Evolutionary conservation across 2,113 vertebrate genomes (phyloP).

Genomic region (Cephalophus harveyi): DNA sequence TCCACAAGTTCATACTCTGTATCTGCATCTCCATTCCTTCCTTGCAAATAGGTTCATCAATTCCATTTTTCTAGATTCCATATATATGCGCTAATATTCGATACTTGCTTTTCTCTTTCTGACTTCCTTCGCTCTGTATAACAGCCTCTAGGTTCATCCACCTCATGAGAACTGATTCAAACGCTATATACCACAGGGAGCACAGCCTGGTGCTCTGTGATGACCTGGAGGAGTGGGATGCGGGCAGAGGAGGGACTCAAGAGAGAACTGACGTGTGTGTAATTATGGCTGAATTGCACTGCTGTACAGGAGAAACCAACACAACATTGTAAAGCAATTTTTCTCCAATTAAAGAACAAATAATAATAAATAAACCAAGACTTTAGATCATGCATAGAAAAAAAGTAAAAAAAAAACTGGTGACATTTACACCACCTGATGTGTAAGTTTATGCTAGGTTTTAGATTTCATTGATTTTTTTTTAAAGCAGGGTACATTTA

Average conservation of each 20-base stretch:
- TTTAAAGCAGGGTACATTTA: background rate
- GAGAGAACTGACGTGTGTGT: background rate
- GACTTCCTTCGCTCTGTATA: background rate
- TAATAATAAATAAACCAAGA: background rate
- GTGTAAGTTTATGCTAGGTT: background rate
- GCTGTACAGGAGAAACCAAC: background rate
- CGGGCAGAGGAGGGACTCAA: background rate
- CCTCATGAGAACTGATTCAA: background rate
- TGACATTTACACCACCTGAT: background rate
- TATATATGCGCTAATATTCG: background rate
- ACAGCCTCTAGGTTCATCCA: background rate
- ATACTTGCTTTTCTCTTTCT: background rate
- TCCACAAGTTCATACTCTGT: background rate
- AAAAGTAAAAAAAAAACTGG: background rate
- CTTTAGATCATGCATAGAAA: background rate
- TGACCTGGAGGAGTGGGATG: background rate
- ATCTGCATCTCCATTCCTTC: background rate
- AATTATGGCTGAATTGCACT: background rate
- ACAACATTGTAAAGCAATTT: background rate
- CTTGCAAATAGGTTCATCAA: background rate
- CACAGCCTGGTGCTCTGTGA: background rate
- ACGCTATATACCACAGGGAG: background rate
- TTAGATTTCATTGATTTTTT: background rate
- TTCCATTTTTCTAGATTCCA: background rate
- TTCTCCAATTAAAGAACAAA: background rate